Evolutionary conservation across 2,888 invertebrate species (phyloP), one percentile per base, ranked within the genome.

Genomic region (Hirudinaria manillensis): DNA sequence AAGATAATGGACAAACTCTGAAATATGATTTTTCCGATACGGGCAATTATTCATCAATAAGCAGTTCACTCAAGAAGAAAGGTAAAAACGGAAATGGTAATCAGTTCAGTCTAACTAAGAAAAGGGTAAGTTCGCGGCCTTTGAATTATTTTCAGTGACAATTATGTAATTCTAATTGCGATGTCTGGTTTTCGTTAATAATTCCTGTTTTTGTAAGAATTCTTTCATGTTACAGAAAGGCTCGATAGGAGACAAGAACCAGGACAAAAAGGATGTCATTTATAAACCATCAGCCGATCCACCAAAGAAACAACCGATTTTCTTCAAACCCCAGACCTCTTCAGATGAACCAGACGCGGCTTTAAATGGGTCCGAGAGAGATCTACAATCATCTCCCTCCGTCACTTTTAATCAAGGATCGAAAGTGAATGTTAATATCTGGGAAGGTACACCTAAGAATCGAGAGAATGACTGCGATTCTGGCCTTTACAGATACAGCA

Each of bases 181-280:
- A 10, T 16, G 10, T 45, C 45, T 45, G 45, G 45, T 16, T 45
- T 45, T 45, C 45, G 10, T 45, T 45, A 45, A 10, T 16, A 6
- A 16, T 10, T 45, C 16, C 45, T 45, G 16, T 45, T 45, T 45
- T 19, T 61, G 19, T 16, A 61, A 61, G 21, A 16, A 29, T 61
- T 61, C 29, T 27, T 61, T 27, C 24, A 61, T 61, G 13, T 61
- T 1, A n/a, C 61, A 61, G 61, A 61, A 61, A 29, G 29, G 29
- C 6, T 27, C 29, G 19, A 27, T 29, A 61, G 29, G 61, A 61
- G 61, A 61, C 61, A 61, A 29, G 4, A 29, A 27, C 24, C 24
- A 61, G 24, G 61, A 29, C 61, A 61, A 61, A 61, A 61, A 29
- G 24, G 61, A 61, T 29, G 29, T 61, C 61, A 61, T 61, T 29